Percentiles rank a stretch among this genome's conserved stretches.
Evolutionary conservation across 1,140 invertebrate species (phyloP).

Genomic region (Drosophila burlai): DNA sequence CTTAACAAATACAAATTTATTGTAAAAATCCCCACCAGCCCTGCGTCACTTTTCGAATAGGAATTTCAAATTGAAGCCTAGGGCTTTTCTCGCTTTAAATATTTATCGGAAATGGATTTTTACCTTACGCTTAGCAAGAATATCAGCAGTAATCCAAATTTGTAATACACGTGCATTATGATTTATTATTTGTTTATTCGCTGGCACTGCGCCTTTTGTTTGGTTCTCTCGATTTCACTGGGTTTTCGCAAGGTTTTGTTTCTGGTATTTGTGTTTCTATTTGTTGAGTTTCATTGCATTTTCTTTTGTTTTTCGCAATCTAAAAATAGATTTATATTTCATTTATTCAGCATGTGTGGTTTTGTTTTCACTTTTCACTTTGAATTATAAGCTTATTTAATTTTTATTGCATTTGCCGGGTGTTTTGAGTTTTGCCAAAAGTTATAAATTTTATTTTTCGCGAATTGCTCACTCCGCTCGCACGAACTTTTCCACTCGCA

Average conservation of each 20-base stretch:
- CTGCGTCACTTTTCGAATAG: slow-evolving; percentile 7
- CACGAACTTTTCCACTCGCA: slow-evolving; percentile 35
- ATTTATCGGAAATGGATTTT: slow-evolving; percentile 31
- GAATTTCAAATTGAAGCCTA: slow-evolving; percentile 25
- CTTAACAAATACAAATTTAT: slow-evolving; percentile 36
- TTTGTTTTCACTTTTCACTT: slow-evolving; percentile 24
- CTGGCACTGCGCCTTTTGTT: slow-evolving; percentile 10
- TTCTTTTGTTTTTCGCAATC: slow-evolving; percentile 20
- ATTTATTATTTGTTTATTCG: slow-evolving; percentile 22
- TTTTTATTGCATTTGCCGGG: slow-evolving; percentile 4
- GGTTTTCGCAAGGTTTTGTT: slow-evolving; percentile 7
- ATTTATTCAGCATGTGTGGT: background rate
- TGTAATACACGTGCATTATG: slow-evolving; percentile 79
- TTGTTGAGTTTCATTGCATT: slow-evolving; percentile 55
- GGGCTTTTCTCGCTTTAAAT: background rate
- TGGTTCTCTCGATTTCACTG: slow-evolving; percentile 41
- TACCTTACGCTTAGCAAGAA: slow-evolving; percentile 83
- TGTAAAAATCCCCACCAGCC: background rate
- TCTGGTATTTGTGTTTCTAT: slow-evolving; percentile 37
- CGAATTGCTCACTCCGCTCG: slow-evolving; percentile 12
- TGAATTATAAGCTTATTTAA: background rate
- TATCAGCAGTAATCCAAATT: slow-evolving; percentile 82
- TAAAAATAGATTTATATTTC: slow-evolving; percentile 42
- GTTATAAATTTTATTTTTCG: background rate
- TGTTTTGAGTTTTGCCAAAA: slow-evolving; percentile 8